These are phyloP conservation scores for Lethrus apterus DNA, from an alignment of 1,140 invertebrate species.

Conservation along the genomic window DNA sequence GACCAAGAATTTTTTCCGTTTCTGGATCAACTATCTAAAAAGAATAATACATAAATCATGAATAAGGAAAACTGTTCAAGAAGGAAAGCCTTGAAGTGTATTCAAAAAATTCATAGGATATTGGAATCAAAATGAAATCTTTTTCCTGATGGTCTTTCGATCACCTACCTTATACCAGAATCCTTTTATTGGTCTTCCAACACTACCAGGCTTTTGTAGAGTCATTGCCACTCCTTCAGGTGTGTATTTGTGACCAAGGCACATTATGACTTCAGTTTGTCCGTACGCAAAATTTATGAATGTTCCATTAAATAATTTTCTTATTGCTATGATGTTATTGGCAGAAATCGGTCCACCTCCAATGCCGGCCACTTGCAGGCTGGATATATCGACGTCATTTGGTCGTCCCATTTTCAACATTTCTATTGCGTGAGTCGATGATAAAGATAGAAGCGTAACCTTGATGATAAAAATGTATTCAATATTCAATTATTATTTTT, in stretches of 20 bases:
- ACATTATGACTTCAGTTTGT: constrained; percentile 38
- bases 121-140: no score
- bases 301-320: constrained; percentile 36
- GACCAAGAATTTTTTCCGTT: constrained; percentile 51
- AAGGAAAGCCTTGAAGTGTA: no score
- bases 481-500: no score
- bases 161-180: constrained; percentile 42
- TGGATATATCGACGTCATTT: no score
- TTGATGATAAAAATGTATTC: no score
- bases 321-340: constrained; percentile 30
- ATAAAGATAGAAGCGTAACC: no score
- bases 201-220: constrained; percentile 33
- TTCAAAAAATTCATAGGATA: no score
- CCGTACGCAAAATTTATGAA: constrained; percentile 40
- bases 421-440: no score
- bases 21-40: constrained; percentile 52
- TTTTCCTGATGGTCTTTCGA: constrained; percentile 15
- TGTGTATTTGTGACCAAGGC: constrained; percentile 23
- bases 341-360: constrained; percentile 38
- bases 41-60: no score
- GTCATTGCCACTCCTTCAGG: constrained; percentile 17
- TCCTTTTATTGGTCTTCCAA: constrained; percentile 37
- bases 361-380: constrained; percentile 34
- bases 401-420: no score
- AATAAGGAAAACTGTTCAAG: no score